Evolutionary conservation across 2,113 vertebrate genomes (phyloP), one percentile per base, ranked within the genome.

Genomic region (Rhipidura dahli): DNA sequence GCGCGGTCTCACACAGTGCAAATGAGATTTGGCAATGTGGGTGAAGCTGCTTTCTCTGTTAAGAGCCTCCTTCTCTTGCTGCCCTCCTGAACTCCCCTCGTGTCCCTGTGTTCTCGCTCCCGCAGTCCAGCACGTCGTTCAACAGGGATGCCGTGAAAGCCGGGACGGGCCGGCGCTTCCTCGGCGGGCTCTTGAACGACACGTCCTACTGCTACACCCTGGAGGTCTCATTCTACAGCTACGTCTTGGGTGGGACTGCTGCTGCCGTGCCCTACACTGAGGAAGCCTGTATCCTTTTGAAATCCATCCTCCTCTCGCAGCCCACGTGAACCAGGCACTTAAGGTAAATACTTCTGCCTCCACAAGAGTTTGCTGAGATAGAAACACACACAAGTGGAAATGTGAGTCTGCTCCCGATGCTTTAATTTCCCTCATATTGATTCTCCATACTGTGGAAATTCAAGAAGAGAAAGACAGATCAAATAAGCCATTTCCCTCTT

Each of bases 221-320:
- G 35, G 99, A 99, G 96, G 99, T 99, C 94, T 99, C 99, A 28
- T 99, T 99, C 98, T 99, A 99, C 98, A 99, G 99, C 97, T 99
- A 99, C 96, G 92, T 99, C 70, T 81, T 98, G 7, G 97, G 98
- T 11, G 99, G 98, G 40, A 97, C 98, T 95, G 96, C 97, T 2
- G 92, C 98, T 24, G 97, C 99, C 6, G 98, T 99, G 68, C 99
- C 99, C 63, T 99, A 99, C 98, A 99, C 99, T 0, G 99, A 99
- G 96, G 99, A 99, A 96, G 97, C 99, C 39, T 99, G 99, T 99
- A 99, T 99, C 99, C 99, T 99, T 98, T 82, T 23, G 47, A 64
- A n/a, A 53, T 39, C n/a, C 54, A 50, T 26, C 51, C 37, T 73
- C 11, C 51, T n/a, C 69, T 50, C 28, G 68, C 84, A 76, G 76